These are phyloP conservation scores for Seladonia tumulorum DNA, from an alignment of 2,888 invertebrate genomes.

Conservation along the genomic window DNA sequence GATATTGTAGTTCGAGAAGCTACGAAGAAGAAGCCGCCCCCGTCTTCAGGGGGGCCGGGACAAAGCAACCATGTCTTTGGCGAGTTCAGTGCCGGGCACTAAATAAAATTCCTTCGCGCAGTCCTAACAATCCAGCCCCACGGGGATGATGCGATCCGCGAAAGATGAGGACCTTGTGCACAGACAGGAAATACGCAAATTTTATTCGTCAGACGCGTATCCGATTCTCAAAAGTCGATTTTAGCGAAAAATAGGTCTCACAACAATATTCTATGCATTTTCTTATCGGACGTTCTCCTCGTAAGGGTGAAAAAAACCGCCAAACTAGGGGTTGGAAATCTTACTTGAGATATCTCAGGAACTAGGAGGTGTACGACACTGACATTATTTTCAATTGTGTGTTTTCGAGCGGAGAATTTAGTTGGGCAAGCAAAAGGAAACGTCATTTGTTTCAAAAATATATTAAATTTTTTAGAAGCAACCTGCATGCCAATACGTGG, in stretches of 20 bases:
- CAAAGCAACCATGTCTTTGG: conserved; percentile 61
- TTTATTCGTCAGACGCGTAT: too few species aligned
- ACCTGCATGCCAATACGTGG: too few species aligned
- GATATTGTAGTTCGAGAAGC: conserved; percentile 62
- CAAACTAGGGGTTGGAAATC: too few species aligned
- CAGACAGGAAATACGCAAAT: neutral
- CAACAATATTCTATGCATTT: neutral
- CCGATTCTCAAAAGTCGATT: too few species aligned
- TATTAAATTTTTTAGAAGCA: too few species aligned
- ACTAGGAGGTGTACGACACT: too few species aligned
- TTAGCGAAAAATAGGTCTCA: too few species aligned
- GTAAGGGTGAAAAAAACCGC: neutral
- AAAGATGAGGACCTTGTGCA: neutral
- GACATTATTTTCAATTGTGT: too few species aligned
- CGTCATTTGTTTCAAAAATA: too few species aligned
- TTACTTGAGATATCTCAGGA: too few species aligned
- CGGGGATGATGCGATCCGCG: neutral
- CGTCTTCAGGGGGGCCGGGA: conserved; percentile 1
- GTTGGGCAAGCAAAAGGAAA: too few species aligned
- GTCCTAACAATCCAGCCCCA: neutral
- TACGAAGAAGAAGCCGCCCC: conserved; percentile 6
- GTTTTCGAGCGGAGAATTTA: too few species aligned
- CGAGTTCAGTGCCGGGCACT: conserved; percentile 58
- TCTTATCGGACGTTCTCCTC: neutral
- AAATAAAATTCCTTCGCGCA: conserved; percentile 65